Conservation (phyloP, 2,797 vertebrate species). For the Zonotrichia albicollis region DNA sequence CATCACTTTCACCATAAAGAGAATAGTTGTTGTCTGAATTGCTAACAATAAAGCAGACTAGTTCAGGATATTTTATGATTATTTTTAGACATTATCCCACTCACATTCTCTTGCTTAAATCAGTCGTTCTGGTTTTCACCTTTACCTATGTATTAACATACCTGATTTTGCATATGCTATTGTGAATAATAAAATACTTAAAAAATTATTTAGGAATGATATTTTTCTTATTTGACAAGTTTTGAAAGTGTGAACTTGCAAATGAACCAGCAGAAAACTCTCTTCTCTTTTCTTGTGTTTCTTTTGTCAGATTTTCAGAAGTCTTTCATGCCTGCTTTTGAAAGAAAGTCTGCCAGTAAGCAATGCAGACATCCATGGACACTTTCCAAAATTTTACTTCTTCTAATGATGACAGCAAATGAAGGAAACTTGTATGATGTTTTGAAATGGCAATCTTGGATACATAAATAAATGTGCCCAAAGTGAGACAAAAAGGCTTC, state of each 20-base stretch:
- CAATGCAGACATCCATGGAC: neutral
- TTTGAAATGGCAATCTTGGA: neutral
- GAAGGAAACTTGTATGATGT: neutral
- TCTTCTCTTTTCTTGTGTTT: neutral
- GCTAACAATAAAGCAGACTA: neutral
- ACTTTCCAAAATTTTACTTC: neutral
- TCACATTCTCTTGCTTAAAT: neutral
- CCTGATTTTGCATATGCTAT: neutral
- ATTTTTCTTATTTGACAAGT: neutral
- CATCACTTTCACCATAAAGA: neutral
- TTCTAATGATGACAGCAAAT: neutral
- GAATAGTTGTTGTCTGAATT: neutral
- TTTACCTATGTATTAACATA: neutral
- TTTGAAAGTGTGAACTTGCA: neutral
- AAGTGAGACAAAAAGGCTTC: neutral
- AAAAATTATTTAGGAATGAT: neutral
- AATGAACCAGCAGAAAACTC: neutral
- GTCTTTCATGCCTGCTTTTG: neutral
- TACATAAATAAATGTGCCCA: neutral
- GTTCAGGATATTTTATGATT: neutral
- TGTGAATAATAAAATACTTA: neutral
- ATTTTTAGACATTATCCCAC: neutral
- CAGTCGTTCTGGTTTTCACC: neutral
- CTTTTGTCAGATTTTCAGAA: neutral
- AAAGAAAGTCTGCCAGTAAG: neutral